These are phyloP conservation scores for Muntiacus reevesi DNA, from an alignment of 2,113 vertebrate species.

Conservation along the genomic window DNA sequence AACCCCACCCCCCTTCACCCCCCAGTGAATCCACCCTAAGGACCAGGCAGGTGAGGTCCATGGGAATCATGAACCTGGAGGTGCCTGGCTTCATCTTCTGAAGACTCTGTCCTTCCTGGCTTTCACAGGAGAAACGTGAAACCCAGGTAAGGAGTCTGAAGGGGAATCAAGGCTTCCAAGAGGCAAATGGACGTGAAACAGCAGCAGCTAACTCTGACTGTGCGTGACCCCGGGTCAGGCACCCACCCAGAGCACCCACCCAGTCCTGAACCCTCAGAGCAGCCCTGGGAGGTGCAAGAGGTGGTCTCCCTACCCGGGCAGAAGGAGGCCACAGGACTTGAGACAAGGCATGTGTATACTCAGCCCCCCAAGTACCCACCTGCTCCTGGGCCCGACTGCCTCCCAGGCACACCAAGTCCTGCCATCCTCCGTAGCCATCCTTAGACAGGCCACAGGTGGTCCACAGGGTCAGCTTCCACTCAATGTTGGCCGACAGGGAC, in stretches of 20 bases:
- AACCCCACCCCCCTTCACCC: fast-evolving
- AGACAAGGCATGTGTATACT: fast-evolving
- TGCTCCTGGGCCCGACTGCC: conserved; percentile 94
- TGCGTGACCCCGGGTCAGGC: background rate
- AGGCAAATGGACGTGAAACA: fast-evolving
- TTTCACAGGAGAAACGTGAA: background rate
- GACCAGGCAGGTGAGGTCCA: background rate
- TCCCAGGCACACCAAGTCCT: conserved; percentile 94
- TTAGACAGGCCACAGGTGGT: conserved; percentile 94
- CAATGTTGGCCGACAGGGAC: conserved; percentile 90
- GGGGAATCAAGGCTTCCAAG: background rate
- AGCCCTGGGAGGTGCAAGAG: background rate
- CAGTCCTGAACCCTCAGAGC: background rate
- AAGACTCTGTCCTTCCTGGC: background rate
- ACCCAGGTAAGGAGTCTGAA: background rate
- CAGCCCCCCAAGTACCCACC: conserved; percentile 72
- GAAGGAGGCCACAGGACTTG: background rate
- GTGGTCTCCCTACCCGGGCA: background rate
- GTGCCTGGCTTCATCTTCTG: background rate
- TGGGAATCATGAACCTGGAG: background rate
- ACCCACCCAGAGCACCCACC: background rate
- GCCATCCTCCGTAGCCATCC: conserved; percentile 94
- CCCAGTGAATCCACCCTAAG: background rate
- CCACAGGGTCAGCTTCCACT: conserved; percentile 95
- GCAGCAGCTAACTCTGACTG: too few relatives aligned